Conservation (phyloP, 2,888 invertebrate species). For the Marronus borbonicus region DNA sequence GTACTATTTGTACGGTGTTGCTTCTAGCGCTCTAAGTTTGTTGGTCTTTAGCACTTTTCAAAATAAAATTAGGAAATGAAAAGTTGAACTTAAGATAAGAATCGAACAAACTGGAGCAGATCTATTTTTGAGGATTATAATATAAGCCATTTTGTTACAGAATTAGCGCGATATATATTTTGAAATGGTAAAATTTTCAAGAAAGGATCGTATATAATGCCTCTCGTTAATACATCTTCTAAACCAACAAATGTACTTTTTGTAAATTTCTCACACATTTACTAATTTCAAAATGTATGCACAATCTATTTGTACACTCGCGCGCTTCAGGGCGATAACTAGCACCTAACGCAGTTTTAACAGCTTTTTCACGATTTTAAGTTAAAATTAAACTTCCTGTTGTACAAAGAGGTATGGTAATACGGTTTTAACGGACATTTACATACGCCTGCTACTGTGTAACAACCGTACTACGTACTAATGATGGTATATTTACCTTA, state of each 20-base stretch:
- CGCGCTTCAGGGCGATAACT: conserved; percentile 16
- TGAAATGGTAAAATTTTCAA: too few relatives aligned
- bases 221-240: too few relatives aligned
- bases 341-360: conserved; percentile 35
- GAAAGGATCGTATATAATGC: too few relatives aligned
- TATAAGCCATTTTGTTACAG: too few relatives aligned
- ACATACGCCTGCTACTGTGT: neutral
- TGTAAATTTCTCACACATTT: conserved; percentile 16
- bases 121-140: too few relatives aligned
- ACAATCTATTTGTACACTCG: conserved; percentile 20
- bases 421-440: conserved; percentile 13
- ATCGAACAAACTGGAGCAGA: too few relatives aligned
- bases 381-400: conserved; percentile 39
- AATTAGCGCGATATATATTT: too few relatives aligned
- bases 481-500: conserved; percentile 19
- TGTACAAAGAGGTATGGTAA: conserved; percentile 23
- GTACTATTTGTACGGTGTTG: too few relatives aligned
- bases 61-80: too few relatives aligned
- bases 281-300: conserved; percentile 25
- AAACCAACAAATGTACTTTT: neutral
- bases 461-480: neutral
- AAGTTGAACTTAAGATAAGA: too few relatives aligned
- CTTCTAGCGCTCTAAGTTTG: too few relatives aligned
- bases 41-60: too few relatives aligned
- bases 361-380: conserved; percentile 18